phyloP scores from a whole-genome alignment of 2,888 invertebrate genomes.

The Altica lythri region DNA sequence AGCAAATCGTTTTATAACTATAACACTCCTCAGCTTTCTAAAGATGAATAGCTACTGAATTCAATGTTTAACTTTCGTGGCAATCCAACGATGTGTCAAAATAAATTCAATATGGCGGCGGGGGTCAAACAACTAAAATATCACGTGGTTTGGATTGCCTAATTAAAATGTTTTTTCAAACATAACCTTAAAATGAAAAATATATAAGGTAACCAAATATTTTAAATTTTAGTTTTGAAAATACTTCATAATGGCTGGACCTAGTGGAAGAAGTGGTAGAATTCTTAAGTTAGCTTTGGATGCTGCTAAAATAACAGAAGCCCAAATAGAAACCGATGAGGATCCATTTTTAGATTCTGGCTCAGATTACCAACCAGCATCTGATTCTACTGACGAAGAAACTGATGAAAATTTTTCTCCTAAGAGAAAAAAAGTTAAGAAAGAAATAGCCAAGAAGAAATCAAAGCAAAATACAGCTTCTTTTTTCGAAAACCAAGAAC shows the following conservation, averaged over 20 bases:
- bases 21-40: too few relatives aligned
- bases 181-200: conserved; percentile 9
- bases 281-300: conserved; percentile 10
- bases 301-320: conserved; percentile 10
- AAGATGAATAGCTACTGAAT: too few relatives aligned
- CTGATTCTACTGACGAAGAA: conserved; percentile 18
- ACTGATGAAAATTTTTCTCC: conserved; percentile 10
- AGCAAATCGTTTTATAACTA: too few relatives aligned
- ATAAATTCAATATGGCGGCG: too few relatives aligned
- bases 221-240: conserved; percentile 15
- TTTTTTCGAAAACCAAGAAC: conserved; percentile 5
- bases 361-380: conserved; percentile 15
- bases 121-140: too few relatives aligned
- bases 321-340: conserved; percentile 10
- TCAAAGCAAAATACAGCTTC: conserved; percentile 5
- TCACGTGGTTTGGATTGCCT: too few relatives aligned
- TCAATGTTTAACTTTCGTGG: too few relatives aligned
- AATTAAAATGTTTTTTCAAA: too few relatives aligned
- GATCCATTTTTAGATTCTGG: conserved; percentile 14
- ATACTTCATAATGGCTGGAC: conserved; percentile 10
- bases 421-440: conserved; percentile 15
- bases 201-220: conserved; percentile 3
- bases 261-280: conserved; percentile 10
- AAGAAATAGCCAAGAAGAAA: conserved; percentile 6
- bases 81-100: too few relatives aligned